These are phyloP conservation scores for Hemiscyllium ocellatum DNA, from an alignment of 2,113 vertebrate genomes.

Conservation along the genomic window DNA sequence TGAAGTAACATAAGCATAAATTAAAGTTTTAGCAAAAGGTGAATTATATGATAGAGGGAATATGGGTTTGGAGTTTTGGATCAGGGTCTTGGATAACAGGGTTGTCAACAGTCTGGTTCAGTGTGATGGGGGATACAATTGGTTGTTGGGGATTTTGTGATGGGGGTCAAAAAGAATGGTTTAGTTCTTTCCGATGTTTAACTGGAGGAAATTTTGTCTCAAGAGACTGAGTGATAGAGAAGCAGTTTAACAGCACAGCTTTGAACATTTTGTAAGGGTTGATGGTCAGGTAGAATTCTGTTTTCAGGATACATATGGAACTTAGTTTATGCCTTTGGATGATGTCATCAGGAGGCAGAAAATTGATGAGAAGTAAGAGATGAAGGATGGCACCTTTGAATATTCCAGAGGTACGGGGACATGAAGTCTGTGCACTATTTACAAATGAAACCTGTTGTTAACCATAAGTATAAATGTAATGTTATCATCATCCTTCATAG, in stretches of 20 bases:
- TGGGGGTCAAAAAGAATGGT: background rate
- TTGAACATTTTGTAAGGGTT: background rate
- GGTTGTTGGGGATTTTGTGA: background rate
- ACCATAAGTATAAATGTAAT: background rate
- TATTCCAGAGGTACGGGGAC: background rate
- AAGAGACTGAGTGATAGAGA: background rate
- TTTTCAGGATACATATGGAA: background rate
- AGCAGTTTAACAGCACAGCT: background rate
- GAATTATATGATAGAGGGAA: background rate
- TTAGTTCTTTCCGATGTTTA: background rate
- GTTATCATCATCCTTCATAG: background rate
- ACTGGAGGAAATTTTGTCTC: background rate
- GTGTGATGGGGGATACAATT: background rate
- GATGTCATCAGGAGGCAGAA: background rate
- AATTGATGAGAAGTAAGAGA: background rate
- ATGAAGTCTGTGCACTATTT: background rate
- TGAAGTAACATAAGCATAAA: background rate
- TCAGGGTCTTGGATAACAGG: background rate
- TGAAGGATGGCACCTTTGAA: background rate
- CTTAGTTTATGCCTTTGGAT: background rate
- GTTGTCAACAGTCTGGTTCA: background rate
- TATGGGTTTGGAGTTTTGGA: background rate
- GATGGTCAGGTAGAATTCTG: background rate
- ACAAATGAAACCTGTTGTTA: background rate
- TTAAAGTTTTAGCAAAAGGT: background rate